Percentiles rank a stretch among this genome's conserved stretches.
These are phyloP conservation scores for Saturnia pavonia DNA, from an alignment of 2,888 invertebrate species.

Conservation along the genomic window DNA sequence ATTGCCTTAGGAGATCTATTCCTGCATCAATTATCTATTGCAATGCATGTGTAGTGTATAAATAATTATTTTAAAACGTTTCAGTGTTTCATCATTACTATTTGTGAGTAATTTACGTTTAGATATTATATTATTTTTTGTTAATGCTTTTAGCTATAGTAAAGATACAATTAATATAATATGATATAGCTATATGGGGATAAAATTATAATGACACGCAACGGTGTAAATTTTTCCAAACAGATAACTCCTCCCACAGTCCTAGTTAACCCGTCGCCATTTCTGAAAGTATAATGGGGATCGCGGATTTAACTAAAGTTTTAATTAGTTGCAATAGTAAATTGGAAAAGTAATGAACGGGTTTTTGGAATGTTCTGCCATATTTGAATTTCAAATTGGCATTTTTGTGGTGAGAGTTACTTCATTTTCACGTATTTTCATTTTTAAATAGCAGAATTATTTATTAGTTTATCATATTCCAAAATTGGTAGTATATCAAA, in stretches of 20 bases:
- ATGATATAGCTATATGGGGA: neutral
- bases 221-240: constrained; percentile 41
- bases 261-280: constrained; percentile 62
- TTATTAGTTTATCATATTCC: neutral
- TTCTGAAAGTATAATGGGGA: constrained; percentile 76
- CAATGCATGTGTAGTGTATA: no score
- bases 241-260: constrained; percentile 45
- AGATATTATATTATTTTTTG: no score
- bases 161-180: no score
- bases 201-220: constrained; percentile 18
- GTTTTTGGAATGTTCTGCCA: constrained; percentile 49
- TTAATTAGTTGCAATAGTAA: constrained; percentile 79
- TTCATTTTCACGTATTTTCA: constrained; percentile 3
- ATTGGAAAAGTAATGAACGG: constrained; percentile 61
- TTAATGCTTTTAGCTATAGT: no score
- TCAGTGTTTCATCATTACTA: no score
- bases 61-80: no score
- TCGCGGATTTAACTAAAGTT: constrained; percentile 76
- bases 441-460: neutral
- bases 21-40: no score
- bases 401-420: constrained; percentile 29
- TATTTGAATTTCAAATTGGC: constrained; percentile 60
- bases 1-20: no score
- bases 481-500: neutral
- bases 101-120: no score